Evolutionary conservation across 2,797 vertebrate genomes (phyloP), one percentile per base, ranked within the genome.

Genomic region (Schizopygopsis malacanthus): DNA sequence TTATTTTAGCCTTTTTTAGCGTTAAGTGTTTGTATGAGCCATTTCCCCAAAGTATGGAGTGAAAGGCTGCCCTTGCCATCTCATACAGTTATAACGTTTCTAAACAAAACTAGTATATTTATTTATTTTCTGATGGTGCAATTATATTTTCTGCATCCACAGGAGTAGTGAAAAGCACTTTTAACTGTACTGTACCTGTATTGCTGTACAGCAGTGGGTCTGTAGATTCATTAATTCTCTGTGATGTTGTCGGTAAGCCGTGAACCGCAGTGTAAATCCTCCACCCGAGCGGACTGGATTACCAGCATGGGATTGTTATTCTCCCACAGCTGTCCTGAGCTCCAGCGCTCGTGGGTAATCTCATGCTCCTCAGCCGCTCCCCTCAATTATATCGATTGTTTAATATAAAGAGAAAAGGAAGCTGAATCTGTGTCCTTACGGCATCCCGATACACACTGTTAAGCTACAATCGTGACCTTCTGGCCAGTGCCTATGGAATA

Each of bases 301-400:
- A 76, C 45, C 70, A 41, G 6, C 6, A 9, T 28, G 9, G 43
- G 79, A 87, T 79, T 87, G 83, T 43, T 54, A 45, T 86, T 77
- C 69, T 77, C 56, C 41, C 3, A 13, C 81, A 81, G 33, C 33
- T 75, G 63, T 71, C 22, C 43, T 77, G 82, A 50, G 45, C 45
- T 20, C 67, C 22, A 67, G 18, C 75, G 78, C 88, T 54, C 84
- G 70, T 88, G 87, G 88, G 78, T 92, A 92, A 94, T 94, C 91
- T 88, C 71, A 86, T 10, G 6, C 73, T 41, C 61, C 52, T 41
- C 43, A 52, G 83, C 41, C 52, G 65, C 85, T 56, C 76, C 82
- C 56, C 72, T 41, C 47, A 43, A 87, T 91, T 86, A 91, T 90
- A 92, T 87, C 85, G 89, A 90, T 73, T 82, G 54, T 85, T 90